Percentiles rank a stretch among this genome's conserved stretches.
Evolutionary conservation across 2,888 invertebrate species (phyloP).

Genomic region (Drosophila quinaria): DNA sequence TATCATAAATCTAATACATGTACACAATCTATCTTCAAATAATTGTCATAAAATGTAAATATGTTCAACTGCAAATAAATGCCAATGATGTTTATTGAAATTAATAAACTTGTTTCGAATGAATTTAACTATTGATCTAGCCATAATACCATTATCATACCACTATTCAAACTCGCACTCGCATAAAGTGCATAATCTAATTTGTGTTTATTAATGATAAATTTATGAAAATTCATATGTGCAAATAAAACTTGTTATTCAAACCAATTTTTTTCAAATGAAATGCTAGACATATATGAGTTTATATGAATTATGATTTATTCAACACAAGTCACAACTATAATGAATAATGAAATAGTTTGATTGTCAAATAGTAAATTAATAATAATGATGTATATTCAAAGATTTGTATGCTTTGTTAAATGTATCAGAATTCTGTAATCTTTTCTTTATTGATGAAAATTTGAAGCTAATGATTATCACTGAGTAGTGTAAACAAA

Average conservation of each 20-base stretch:
- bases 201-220: constrained; percentile 18
- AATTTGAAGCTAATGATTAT: neutral
- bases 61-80: constrained; percentile 7
- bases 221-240: constrained; percentile 2
- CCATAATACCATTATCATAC: constrained; percentile 15
- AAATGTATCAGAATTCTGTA: neutral
- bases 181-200: constrained; percentile 15
- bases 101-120: constrained; percentile 29
- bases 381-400: too few species aligned
- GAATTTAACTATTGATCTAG: constrained; percentile 21
- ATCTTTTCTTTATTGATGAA: neutral
- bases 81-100: constrained; percentile 23
- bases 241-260: constrained; percentile 19
- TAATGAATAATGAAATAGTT: neutral
- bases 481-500: neutral
- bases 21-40: neutral
- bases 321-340: constrained; percentile 12
- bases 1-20: neutral
- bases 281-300: constrained; percentile 6
- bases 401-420: neutral
- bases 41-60: constrained; percentile 17
- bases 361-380: constrained; percentile 3
- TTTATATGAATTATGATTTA: constrained; percentile 2
- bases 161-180: constrained; percentile 8
- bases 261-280: constrained; percentile 9